A percentile compares a stretch with the other conserved stretches of the same genome.
phyloP scores from a whole-genome alignment of 2,888 invertebrate genomes.

The Drosophila cognata region DNA sequence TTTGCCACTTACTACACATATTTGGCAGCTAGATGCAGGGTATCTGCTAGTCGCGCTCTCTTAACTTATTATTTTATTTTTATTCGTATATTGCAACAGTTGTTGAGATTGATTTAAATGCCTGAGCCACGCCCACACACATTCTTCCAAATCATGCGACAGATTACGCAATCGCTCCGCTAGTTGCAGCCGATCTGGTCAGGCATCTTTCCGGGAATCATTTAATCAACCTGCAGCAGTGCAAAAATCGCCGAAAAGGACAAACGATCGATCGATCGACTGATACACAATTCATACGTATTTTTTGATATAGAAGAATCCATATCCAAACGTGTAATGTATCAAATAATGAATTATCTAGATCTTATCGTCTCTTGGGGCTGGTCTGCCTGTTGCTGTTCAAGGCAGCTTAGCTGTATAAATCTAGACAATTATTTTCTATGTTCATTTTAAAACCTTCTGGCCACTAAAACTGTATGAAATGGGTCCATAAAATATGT shows the following conservation, averaged over 20 bases:
- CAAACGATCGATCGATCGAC: background rate
- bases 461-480: background rate
- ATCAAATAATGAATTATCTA: background rate
- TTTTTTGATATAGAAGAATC: no score
- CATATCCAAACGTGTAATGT: background rate
- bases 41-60: background rate
- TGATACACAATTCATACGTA: background rate
- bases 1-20: background rate
- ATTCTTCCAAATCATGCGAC: background rate
- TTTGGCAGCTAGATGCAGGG: background rate
- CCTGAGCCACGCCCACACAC: background rate
- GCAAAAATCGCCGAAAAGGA: background rate
- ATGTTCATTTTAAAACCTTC: background rate
- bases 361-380: background rate
- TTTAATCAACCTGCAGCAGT: background rate
- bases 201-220: background rate
- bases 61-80: background rate
- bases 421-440: background rate
- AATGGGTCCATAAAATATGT: background rate
- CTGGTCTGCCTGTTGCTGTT: background rate
- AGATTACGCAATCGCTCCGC: background rate
- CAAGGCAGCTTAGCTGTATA: background rate
- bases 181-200: background rate
- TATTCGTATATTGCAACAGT: background rate
- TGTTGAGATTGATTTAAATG: conserved; percentile 4